Evolutionary conservation across 2,888 invertebrate genomes (phyloP), one percentile per base, ranked within the genome.

Genomic region (Drosophila merina): DNA sequence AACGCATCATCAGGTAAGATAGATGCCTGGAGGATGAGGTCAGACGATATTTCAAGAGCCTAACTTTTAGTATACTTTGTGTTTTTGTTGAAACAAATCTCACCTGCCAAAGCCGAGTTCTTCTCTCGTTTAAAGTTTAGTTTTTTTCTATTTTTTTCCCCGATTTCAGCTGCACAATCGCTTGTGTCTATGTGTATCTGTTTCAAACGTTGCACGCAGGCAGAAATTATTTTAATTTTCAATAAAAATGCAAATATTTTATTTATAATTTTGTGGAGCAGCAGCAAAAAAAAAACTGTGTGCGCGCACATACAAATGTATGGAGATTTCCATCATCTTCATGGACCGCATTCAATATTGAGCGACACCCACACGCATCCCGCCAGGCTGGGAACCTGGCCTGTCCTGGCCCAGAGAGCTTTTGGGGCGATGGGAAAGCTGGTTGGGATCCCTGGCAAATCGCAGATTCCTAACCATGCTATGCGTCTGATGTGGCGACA

Each of bases 161-260:
- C 20, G 20, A 1, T 28, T 55, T 12, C 20, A 36, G 36, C 28
- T 42, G 20, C 33, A 31, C 31, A 45, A 38, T 59, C 28, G 45
- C 12, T 12, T 44, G 47, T 58, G 25, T 45, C 59, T 25, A 25
- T 57, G 58, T 36, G 28, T 63, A 36, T 63, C 36, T 31, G 36
- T 64, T 47, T 64, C 66, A 31, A 64, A 47, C 42, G 51, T 36
- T 26, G 36, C 26, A 36, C 71, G 40, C 40, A 51, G 48, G 71
- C 62, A 76, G 68, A 84, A 84, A 74, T 84, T 81, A 85, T 86
- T 81, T 81, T 81, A 81, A 82, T 82, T 82, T 82, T 83, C 82
- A 82, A 82, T 82, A 82, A 82, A 82, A 82, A 82, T 82, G 82
- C 82, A 82, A 82, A 82, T 86, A 86, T 83, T 83, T 82, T 82